Evolutionary conservation across 2,797 vertebrate species (phyloP), one percentile per base, ranked within the genome.

Genomic region (Spinibarbus caldwelli): DNA sequence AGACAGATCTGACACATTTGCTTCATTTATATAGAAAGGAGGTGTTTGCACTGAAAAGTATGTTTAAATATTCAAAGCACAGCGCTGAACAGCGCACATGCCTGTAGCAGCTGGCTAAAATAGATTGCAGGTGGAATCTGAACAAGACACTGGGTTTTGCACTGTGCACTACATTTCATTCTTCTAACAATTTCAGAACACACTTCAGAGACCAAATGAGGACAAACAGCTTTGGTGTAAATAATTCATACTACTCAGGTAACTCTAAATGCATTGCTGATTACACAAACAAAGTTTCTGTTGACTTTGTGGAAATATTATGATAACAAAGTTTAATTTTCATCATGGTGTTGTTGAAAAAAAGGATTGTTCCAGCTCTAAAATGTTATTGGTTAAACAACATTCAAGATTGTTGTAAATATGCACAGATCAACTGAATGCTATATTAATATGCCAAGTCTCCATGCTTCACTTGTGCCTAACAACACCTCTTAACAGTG

Each of bases 251-350:
- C 23, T 19, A 26, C 36, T 67, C 21, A 49, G 47, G 31, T 52
- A 68, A 54, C 79, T 80, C 34, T 47, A 67, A 68, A 80, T 38
- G 31, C 78, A 80, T 52, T 68, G 21, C 43, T 49, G 62, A 67
- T 80, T 29, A 8, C 57, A 78, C 77, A 64, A 62, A 57, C 52
- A 80, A 36, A n/a, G n/a, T 21, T 64, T 64, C 57, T 31, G 36
- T 62, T 78, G 49, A 76, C 49, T 76, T 43, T 43, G 49, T 38
- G 34, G 73, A 76, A 57, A n/a, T n/a, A 21, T 77, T 77, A 23
- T 14, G 73, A 38, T 23, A 78, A 78, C 38, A 21, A 31, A 4
- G 38, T 12, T 62, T 43, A 43, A 78, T 64, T 45, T 23, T 43
- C n/a, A 78, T 64, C 38, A 64, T 29, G 57, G n/a, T 17, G 12